Evolutionary conservation across 2,797 vertebrate genomes (phyloP).

Genomic region (Acanthurus lineatus): DNA sequence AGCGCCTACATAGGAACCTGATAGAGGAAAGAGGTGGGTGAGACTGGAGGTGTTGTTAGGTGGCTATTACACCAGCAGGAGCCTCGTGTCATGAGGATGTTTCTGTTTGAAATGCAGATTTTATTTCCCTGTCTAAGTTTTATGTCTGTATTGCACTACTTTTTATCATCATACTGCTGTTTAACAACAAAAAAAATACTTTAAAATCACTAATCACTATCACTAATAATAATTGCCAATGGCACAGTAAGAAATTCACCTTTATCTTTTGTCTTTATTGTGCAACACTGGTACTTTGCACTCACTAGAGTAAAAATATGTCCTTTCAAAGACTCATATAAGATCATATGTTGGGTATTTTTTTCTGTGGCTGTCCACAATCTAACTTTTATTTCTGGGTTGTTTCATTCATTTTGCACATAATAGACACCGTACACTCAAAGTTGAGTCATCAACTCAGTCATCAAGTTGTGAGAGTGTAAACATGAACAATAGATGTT

Average conservation of each 20-base stretch:
- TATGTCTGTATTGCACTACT: neutral
- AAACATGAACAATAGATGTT: no score
- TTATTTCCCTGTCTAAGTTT: neutral
- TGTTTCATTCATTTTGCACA: neutral
- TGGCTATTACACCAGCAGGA: slow-evolving; percentile 31
- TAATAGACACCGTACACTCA: neutral
- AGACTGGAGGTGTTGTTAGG: slow-evolving; percentile 23
- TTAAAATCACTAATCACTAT: neutral
- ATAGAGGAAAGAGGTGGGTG: slow-evolving; percentile 48
- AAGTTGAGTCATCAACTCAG: neutral
- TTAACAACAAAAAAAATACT: slow-evolving; percentile 5
- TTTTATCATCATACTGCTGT: neutral
- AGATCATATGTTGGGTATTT: neutral
- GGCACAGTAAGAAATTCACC: neutral
- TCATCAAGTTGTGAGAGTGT: no score
- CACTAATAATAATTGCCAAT: neutral
- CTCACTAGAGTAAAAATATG: neutral
- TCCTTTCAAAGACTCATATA: neutral
- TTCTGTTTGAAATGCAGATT: slow-evolving; percentile 13
- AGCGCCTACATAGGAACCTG: slow-evolving; percentile 55
- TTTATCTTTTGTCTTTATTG: neutral
- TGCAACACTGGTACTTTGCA: neutral
- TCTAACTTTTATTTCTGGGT: neutral
- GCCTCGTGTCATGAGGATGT: slow-evolving; percentile 9
- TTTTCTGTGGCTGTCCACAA: neutral